Evolutionary conservation across 2,797 vertebrate species (phyloP).

Genomic region (Leuciscus waleckii): DNA sequence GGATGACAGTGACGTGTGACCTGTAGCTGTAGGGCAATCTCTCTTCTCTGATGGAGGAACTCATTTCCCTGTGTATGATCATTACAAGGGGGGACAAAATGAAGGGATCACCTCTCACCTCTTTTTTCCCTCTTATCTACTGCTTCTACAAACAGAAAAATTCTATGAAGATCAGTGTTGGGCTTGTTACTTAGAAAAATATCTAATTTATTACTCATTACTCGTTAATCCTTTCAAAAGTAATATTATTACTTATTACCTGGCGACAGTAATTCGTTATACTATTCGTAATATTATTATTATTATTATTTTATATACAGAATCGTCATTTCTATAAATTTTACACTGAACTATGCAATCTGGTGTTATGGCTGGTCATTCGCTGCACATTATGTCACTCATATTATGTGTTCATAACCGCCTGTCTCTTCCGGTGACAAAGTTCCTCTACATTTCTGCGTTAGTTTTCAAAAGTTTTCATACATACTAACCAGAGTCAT

Average conservation of each 20-base stretch:
- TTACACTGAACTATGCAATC: not conserved
- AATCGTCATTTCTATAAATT: not conserved
- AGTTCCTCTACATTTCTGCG: too few species aligned
- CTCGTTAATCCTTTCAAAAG: not conserved
- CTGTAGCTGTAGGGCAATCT: conserved; percentile 52
- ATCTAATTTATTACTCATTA: not conserved
- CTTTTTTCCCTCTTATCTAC: conserved; percentile 58
- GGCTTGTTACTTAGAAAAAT: not conserved
- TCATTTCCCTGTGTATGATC: conserved; percentile 81
- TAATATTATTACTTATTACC: not conserved
- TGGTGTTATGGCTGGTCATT: too few species aligned
- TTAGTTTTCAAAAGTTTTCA: too few species aligned
- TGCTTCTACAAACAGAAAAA: conserved; percentile 29
- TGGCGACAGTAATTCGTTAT: not conserved
- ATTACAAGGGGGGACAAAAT: conserved; percentile 73
- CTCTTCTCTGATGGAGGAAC: conserved; percentile 58
- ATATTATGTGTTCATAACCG: too few species aligned
- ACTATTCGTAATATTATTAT: not conserved
- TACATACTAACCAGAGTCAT: too few species aligned
- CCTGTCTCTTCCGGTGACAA: too few species aligned
- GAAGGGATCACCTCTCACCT: conserved; percentile 71
- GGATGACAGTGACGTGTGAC: conserved; percentile 61
- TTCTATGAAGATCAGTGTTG: not conserved
- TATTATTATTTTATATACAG: too few species aligned
- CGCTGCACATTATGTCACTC: too few species aligned